Conservation (phyloP, 2,888 invertebrate genomes). For the Eurytoma californica region DNA sequence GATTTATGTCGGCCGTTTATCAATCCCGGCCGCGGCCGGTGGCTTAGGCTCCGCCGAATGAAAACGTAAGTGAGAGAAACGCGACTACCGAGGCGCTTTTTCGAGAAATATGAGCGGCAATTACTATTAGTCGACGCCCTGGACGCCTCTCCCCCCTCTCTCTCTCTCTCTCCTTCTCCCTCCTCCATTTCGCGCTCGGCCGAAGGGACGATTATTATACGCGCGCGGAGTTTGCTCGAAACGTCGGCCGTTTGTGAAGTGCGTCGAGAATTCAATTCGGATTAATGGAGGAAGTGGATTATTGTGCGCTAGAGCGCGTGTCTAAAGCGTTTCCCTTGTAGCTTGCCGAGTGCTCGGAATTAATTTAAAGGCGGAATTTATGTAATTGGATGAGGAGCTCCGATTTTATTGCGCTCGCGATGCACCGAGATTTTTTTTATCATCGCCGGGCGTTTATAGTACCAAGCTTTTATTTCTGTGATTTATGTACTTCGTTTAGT, state of each 20-base stretch:
- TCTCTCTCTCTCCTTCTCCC: background rate
- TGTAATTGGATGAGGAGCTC: conserved; percentile 35
- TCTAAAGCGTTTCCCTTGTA: conserved; percentile 40
- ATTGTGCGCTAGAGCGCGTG: conserved; percentile 1
- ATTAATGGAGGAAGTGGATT: conserved; percentile 50
- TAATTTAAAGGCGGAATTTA: conserved; percentile 22
- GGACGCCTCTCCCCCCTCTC: background rate
- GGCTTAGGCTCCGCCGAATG: conserved; percentile 53
- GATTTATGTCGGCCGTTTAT: conserved; percentile 65
- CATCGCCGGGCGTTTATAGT: too few species aligned
- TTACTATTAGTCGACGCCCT: conserved; percentile 40
- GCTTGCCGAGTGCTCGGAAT: background rate
- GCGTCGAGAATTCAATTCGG: conserved; percentile 36
- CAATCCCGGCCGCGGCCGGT: conserved; percentile 50
- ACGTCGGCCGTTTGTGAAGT: conserved; percentile 1
- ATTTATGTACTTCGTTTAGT: too few species aligned
- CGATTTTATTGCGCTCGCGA: background rate
- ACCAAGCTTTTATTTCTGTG: too few species aligned
- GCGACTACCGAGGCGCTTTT: conserved; percentile 16
- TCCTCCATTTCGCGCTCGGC: too few species aligned
- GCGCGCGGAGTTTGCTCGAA: conserved; percentile 10
- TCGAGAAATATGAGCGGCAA: conserved; percentile 34
- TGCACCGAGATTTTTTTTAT: too few species aligned
- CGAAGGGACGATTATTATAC: conserved; percentile 12
- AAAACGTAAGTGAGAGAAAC: conserved; percentile 61